phyloP scores from a whole-genome alignment of 2,888 invertebrate species.

The Meghimatium bilineatum region DNA sequence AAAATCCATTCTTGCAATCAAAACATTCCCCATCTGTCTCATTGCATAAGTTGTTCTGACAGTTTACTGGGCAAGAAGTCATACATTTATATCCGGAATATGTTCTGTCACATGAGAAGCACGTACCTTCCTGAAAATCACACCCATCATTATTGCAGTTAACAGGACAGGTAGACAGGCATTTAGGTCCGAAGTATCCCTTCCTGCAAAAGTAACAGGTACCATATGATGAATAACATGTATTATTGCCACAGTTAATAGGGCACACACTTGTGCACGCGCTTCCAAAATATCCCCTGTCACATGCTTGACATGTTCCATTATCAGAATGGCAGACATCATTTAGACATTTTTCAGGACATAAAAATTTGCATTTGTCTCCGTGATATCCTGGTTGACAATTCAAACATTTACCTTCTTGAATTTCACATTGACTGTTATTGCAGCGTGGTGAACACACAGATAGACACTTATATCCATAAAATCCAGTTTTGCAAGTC shows the following conservation, averaged over 20 bases:
- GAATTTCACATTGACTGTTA: neutral
- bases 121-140: neutral
- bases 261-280: no score
- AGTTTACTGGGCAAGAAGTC: neutral
- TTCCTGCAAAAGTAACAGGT: no score
- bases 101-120: neutral
- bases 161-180: neutral
- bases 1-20: neutral
- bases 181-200: neutral
- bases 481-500: neutral
- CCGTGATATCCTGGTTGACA: no score
- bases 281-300: no score
- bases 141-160: neutral
- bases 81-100: neutral
- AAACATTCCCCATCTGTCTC: neutral
- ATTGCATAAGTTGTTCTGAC: neutral
- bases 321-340: no score
- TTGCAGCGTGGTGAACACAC: neutral
- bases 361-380: no score
- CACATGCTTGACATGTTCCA: no score
- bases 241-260: no score
- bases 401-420: neutral
- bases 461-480: neutral
- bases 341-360: no score
- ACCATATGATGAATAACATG: no score